A percentile compares a stretch with the other conserved stretches of the same genome.
Conservation (phyloP, 2,113 vertebrate species). For the Dicrurus megarhynchus region DNA sequence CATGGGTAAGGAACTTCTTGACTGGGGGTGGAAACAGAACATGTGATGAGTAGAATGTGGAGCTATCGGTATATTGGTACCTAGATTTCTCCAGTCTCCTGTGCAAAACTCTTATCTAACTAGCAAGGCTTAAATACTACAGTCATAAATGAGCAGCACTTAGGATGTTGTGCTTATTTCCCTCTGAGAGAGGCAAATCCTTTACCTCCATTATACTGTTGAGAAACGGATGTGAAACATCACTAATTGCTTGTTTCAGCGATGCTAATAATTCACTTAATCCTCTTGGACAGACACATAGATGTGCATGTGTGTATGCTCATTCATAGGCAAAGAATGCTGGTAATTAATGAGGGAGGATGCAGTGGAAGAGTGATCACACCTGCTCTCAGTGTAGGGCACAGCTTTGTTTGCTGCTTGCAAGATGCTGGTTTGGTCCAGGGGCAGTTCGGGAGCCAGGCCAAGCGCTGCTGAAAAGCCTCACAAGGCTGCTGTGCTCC, state of each 20-base stretch:
- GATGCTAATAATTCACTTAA: not conserved
- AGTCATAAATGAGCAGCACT: not conserved
- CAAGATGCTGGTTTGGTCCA: not conserved
- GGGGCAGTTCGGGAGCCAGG: not conserved
- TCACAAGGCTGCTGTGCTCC: not conserved
- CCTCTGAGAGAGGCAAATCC: not conserved
- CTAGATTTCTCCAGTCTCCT: not conserved
- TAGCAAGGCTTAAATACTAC: not conserved
- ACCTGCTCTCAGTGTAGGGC: not conserved
- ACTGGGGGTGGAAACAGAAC: not conserved
- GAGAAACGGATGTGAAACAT: not conserved
- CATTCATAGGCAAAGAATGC: not conserved
- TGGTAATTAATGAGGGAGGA: not conserved
- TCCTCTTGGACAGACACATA: not conserved
- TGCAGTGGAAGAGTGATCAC: not conserved
- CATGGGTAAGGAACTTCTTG: slow-evolving; percentile 78
- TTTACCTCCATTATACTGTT: not conserved
- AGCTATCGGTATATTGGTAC: not conserved
- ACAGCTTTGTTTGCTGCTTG: not conserved
- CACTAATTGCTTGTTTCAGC: not conserved
- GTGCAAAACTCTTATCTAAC: not conserved
- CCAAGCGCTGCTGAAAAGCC: not conserved
- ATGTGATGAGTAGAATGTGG: not conserved
- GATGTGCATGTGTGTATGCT: not conserved
- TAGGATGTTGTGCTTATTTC: not conserved